A percentile compares a stretch with the other conserved stretches of the same genome.
phyloP scores from a whole-genome alignment of 2,888 invertebrate species.

The Stratiomys singularior region DNA sequence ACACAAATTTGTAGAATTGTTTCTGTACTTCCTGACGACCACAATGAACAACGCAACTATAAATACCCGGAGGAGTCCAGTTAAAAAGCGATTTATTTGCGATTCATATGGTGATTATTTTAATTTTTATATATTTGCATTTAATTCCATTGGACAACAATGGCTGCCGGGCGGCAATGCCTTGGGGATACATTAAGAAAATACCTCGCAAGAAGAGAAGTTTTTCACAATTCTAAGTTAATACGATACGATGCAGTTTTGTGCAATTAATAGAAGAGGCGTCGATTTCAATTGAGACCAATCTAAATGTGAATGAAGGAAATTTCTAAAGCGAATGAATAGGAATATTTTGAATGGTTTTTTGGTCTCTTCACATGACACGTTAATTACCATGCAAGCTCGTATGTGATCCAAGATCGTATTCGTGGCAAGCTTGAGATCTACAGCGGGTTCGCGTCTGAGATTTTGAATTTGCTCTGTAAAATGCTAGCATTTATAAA shows the following conservation, averaged over 20 bases:
- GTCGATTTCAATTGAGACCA: conserved; percentile 41
- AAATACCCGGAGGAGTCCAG: neutral
- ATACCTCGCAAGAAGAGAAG: neutral
- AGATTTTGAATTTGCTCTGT: neutral
- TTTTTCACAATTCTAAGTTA: neutral
- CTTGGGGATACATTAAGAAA: neutral
- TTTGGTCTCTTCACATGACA: too few relatives aligned
- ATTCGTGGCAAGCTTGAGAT: neutral
- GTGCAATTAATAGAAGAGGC: conserved; percentile 29
- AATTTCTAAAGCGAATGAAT: too few relatives aligned
- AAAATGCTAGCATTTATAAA: neutral
- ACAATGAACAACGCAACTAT: too few relatives aligned
- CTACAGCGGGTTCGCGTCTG: neutral
- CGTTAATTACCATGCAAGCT: too few relatives aligned
- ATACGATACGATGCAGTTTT: neutral
- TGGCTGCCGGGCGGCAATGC: neutral
- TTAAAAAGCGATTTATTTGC: conserved; percentile 27
- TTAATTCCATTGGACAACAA: neutral
- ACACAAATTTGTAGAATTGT: conserved; percentile 10
- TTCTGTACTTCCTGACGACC: too few relatives aligned
- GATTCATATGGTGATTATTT: neutral
- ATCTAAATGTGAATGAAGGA: neutral
- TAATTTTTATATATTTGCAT: neutral
- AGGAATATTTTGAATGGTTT: too few relatives aligned
- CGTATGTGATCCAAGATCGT: too few relatives aligned